Conservation (phyloP, 2,888 invertebrate genomes). For the Toxonevra muliebris region DNA sequence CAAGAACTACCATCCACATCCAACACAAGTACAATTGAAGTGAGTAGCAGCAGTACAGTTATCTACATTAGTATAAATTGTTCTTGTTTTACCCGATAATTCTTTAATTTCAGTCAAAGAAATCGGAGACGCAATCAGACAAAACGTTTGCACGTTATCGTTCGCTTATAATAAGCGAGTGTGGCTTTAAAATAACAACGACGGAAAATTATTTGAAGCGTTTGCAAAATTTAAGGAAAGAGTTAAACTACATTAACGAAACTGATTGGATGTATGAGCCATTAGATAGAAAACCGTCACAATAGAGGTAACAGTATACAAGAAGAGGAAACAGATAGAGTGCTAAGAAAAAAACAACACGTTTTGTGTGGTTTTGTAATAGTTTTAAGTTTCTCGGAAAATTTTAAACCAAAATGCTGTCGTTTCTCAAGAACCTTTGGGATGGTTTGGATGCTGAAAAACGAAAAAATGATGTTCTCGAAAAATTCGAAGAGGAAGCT, state of each 20-base stretch:
- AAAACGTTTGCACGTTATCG: slow-evolving; percentile 54
- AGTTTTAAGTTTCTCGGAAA: neutral
- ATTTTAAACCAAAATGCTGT: slow-evolving; percentile 63
- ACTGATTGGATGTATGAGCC: slow-evolving; percentile 84
- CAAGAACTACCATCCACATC: too few relatives aligned
- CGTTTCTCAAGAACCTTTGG: slow-evolving; percentile 64
- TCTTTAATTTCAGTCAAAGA: slow-evolving; percentile 28
- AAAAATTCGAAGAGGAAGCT: slow-evolving; percentile 65
- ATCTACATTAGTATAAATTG: neutral
- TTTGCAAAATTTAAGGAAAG: slow-evolving; percentile 76
- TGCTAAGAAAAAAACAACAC: neutral
- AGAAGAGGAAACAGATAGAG: neutral
- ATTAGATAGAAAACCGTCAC: slow-evolving; percentile 68
- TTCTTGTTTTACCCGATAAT: too few relatives aligned
- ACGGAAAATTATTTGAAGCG: slow-evolving; percentile 77
- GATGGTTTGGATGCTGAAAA: slow-evolving; percentile 59
- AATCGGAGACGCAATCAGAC: slow-evolving; percentile 42
- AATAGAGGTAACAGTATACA: slow-evolving; percentile 18
- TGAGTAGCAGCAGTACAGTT: neutral
- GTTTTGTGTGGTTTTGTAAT: neutral
- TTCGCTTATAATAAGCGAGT: slow-evolving; percentile 52
- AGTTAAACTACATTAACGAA: slow-evolving; percentile 79
- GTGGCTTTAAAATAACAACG: slow-evolving; percentile 66
- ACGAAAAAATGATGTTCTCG: slow-evolving; percentile 52
- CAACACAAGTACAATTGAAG: neutral